Evolutionary conservation across 1,140 invertebrate genomes (phyloP), one percentile per base, ranked within the genome.

Genomic region (Drosophila aff.): DNA sequence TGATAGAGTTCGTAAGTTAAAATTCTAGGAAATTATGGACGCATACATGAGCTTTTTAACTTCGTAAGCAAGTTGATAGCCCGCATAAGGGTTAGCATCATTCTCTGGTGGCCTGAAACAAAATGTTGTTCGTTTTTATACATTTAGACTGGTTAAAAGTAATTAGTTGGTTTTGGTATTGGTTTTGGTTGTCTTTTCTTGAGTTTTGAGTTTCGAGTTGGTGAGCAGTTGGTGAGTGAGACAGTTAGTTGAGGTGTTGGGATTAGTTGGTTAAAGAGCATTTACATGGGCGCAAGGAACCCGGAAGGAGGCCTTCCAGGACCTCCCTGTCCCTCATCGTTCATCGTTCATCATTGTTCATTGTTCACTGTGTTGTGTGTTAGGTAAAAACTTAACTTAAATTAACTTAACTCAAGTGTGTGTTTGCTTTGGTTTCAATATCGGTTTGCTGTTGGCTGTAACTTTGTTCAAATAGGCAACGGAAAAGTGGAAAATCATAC

Each of bases 31-130:
- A 87, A 91, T 91, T 83, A 92, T 94, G 94, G 93, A 95, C 95
- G 96, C 97, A 95, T 98, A 98, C 98, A 99, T 98, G 96, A 99
- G 97, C 95, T 99, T 99, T 97, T 99, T 98, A 95, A 99, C 98
- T 98, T 99, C 98, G 96, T 98, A 99, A 95, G 97, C 97, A 95
- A 99, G 97, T 96, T 98, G 98, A 96, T 98, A 98, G 94, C 97
- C 97, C 95, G 97, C 96, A 95, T 98, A 93, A 95, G 96, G 95
- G 94, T 96, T 95, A 92, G 94, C 94, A 94, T 95, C 96, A 94
- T 97, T 96, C 94, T 98, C 97, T 95, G 96, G 94, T 94, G 95
- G 95, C 95, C 96, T 96, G 95, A 94, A 96, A 96, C 87, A 92
- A 92, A 87, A 92, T 90, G 79, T 90, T 92, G 65, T 91, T 87